Base-by-base conservation (phyloP, 1,140 invertebrate species). In the Brachionus calyciflorus region DNA sequence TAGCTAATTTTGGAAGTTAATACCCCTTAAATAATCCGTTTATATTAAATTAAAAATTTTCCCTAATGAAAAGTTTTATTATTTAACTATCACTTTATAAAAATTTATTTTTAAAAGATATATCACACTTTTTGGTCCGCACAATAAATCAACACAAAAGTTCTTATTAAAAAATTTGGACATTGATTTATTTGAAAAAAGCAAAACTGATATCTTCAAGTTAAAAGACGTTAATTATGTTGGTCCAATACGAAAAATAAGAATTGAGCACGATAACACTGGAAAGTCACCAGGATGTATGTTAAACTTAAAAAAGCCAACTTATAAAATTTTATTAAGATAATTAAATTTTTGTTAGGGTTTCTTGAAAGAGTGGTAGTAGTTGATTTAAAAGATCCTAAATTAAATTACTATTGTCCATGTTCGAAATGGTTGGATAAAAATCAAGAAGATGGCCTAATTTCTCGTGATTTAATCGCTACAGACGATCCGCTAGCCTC, bases 191-290 rank as follows among this genome's bases (percentile, higher is more conserved):
- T 86, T 86, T 68, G 75, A 81, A 30, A 73, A 78, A 60, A 81
- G 81, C 26, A 78, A 78, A 76, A 84, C 81, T 69, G 81, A 82
- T 60, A 78, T 80, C 0, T 85, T 86, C 63, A 80, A 78, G 44
- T 53, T 85, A 9, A 80, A 81, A 46, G 40, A 65, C 17, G 77
- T 81, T 10, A 82, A 80, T 40, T 84, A 83, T 80, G 82, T 85
- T 40, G 85, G 84, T 28, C 81, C 81, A 10, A 80, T 86, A 79
- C 81, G 75, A 6, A 85, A 85, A 79, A 78, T 86, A 1, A 77
- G 80, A 49, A 80, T 86, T 21, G 82, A 85, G 55, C 85, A 86
- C 78, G 85, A 86, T 78, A 84, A 85, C 63, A 82, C 81, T n/a
- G 85, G 85, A 21, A 60, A 82, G 14, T 80, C 76, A 1, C 78